Evolutionary conservation across 2,888 invertebrate genomes (phyloP), one percentile per base, ranked within the genome.

Genomic region (Ichneumon xanthorius): DNA sequence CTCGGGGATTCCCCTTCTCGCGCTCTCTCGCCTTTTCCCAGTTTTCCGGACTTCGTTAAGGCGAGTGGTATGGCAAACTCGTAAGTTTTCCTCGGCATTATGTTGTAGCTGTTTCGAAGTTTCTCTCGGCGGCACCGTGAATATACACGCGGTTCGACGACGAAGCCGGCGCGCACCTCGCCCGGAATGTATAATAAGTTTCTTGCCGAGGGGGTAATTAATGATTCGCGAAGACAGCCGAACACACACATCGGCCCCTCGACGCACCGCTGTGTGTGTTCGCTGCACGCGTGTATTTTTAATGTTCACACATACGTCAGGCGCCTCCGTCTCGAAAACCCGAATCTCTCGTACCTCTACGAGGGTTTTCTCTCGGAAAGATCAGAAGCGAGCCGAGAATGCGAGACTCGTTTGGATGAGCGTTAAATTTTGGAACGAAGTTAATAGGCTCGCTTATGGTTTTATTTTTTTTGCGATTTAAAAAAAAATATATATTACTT

Each of bases 201-300:
- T 65, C 55, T 16, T 65, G 45, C 55, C 67, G 73, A 73, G 67
- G 40, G 26, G 58, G 55, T 80, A 80, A 80, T 80, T 80, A 80
- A 80, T 80, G 80, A 80, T 80, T 80, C 80, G 79, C 45, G 61
- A 70, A 61, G 79, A 61, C 71, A 79, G 70, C 45, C 79, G 45
- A 70, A 48, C 48, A 7, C 65, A 3, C 37, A 19, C 40, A 37
- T 55, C 58, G 37, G 70, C 48, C 19, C 78, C 61, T 33, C 63
- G 61, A 78, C 16, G 61, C 58, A 5, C 22, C 55, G 30, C 14
- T 16, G 37, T 30, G 11, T 14, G 80, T 68, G 63, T 40, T 80
- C 68, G 61, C 19, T 11, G 48, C 76, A 22, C 68, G 50, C 61
- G 19, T 58, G 61, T 68, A 55, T 67, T 26, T 67, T 77, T 48